phyloP scores from a whole-genome alignment of 2,888 invertebrate species.

The Synanthedon andrenaeformis region DNA sequence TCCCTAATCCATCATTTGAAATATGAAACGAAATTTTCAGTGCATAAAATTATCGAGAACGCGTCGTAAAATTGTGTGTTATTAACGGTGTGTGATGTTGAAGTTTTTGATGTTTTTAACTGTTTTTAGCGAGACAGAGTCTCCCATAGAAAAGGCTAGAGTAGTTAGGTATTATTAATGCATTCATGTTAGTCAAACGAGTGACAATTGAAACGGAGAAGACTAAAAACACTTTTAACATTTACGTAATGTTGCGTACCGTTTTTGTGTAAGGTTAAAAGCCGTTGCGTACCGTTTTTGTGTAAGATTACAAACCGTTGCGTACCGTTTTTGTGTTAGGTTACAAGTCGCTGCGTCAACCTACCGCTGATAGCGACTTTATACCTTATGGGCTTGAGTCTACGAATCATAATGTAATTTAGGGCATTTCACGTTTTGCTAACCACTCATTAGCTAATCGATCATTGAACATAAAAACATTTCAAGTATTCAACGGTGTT shows the following conservation, averaged over 20 bases:
- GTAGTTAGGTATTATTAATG: constrained; percentile 62
- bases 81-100: constrained; percentile 28
- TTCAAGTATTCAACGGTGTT: constrained; percentile 35
- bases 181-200: constrained; percentile 56
- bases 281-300: constrained; percentile 54
- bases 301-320: constrained; percentile 49
- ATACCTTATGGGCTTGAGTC: too few relatives aligned
- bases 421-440: constrained; percentile 21
- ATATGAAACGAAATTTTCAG: too few relatives aligned
- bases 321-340: constrained; percentile 52
- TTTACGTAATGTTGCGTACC: constrained; percentile 63
- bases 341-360: constrained; percentile 13
- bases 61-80: neutral
- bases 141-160: constrained; percentile 65
- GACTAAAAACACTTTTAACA: constrained; percentile 61
- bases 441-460: constrained; percentile 22
- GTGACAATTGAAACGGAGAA: constrained; percentile 67
- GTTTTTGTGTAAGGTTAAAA: constrained; percentile 46
- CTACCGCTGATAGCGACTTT: neutral
- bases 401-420: neutral
- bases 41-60: neutral
- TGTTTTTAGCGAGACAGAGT: constrained; percentile 59
- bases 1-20: neutral
- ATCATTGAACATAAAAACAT: constrained; percentile 17
- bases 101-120: constrained; percentile 55